Percentiles rank a stretch among this genome's conserved stretches.
Conservation (phyloP, 2,113 vertebrate species). For the Nibea albiflora region DNA sequence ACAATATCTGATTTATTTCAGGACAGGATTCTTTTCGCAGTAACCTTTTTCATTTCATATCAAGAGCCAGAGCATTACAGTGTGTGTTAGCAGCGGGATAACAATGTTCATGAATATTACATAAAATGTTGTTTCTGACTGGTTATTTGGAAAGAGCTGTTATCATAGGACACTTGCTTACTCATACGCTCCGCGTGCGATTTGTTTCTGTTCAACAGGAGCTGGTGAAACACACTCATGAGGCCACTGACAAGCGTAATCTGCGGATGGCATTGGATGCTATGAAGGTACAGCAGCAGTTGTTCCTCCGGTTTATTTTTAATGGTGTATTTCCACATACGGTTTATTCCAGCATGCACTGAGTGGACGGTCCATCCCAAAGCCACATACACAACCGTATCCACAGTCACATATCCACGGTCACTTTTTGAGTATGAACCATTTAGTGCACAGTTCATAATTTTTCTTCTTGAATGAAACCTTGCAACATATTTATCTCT, state of each 20-base stretch:
- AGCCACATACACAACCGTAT: neutral
- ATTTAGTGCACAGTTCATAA: neutral
- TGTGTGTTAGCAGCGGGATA: neutral
- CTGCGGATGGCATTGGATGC: slow-evolving; percentile 93
- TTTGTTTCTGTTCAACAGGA: slow-evolving; percentile 83
- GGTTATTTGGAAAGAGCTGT: neutral
- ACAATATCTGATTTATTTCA: slow-evolving; percentile 66
- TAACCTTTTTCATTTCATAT: slow-evolving; percentile 70
- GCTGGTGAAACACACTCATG: slow-evolving; percentile 94
- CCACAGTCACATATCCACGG: neutral
- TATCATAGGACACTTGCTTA: neutral
- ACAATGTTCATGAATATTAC: neutral
- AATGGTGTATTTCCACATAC: neutral
- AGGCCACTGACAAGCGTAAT: slow-evolving; percentile 89
- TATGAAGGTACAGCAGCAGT: slow-evolving; percentile 89
- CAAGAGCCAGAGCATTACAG: slow-evolving; percentile 43
- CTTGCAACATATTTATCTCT: no score
- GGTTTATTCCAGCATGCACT: neutral
- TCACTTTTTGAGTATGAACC: neutral
- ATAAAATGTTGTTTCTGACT: neutral
- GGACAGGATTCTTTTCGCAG: slow-evolving; percentile 26
- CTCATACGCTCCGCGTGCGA: slow-evolving; percentile 8
- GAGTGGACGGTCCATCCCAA: neutral
- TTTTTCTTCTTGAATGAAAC: neutral
- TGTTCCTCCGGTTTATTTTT: neutral